Evolutionary conservation across 2,113 vertebrate species (phyloP).

Genomic region (Cyanoramphus novaezelandiae): DNA sequence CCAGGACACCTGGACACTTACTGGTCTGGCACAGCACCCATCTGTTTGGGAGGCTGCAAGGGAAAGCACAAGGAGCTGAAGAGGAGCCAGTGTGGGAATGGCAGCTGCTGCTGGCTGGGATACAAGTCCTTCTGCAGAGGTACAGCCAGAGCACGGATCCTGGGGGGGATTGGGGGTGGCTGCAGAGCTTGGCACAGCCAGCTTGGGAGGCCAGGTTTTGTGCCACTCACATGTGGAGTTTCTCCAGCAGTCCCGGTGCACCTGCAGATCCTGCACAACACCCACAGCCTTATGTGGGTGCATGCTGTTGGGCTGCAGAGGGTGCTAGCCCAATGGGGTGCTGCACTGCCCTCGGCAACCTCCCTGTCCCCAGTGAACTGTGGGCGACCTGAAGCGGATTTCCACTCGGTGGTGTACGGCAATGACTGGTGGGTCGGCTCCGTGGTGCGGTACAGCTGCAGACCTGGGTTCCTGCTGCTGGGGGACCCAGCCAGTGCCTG

Average conservation of each 20-base stretch:
- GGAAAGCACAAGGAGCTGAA: constrained; percentile 79
- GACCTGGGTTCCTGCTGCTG: constrained; percentile 78
- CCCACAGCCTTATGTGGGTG: fast-evolving
- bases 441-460: constrained; percentile 80
- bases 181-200: neutral
- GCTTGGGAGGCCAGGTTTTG: neutral
- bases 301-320: neutral
- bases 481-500: constrained; percentile 78
- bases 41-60: constrained; percentile 81
- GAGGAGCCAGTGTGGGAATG: constrained; percentile 80
- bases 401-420: constrained; percentile 72
- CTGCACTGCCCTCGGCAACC: fast-evolving
- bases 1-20: constrained; percentile 68
- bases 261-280: fast-evolving
- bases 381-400: constrained; percentile 79
- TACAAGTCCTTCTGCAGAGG: constrained; percentile 85
- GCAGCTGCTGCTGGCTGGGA: constrained; percentile 85
- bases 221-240: fast-evolving
- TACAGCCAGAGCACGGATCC: neutral
- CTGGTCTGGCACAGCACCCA: constrained; percentile 81
- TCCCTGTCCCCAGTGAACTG: constrained; percentile 78
- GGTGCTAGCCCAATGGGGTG: no score
- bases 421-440: constrained; percentile 88
- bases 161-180: fast-evolving
- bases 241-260: neutral